Evolutionary conservation across 2,888 invertebrate species (phyloP), one percentile per base, ranked within the genome.

Genomic region (Watsonalla cultraria): DNA sequence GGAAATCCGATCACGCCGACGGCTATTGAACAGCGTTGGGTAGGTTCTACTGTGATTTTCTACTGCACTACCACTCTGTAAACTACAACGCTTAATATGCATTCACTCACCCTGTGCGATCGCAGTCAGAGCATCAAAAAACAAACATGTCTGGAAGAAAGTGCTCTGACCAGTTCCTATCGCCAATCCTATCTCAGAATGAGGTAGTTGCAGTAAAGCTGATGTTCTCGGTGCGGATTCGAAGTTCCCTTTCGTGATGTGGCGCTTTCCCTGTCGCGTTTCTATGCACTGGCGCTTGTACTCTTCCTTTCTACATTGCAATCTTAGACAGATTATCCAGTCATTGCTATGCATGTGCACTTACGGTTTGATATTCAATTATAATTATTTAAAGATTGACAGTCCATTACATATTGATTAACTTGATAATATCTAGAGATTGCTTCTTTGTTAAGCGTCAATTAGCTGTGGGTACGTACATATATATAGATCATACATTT

Each of bases 301-400:
- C 89, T 90, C 86, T 90, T 90, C 89, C 89, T 90, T 90, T 90
- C 89, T 82, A 84, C 76, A 67, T 79, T 77, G 79, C 70, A 70
- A 72, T 74, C 70, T 68, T 69, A 64, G 71, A 70, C 64, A 64
- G 65, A 67, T 64, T 53, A 61, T 58, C 59, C 57, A 58, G 52
- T 57, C 50, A 58, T 59, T 45, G 39, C 58, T 54, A 51, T 55
- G 60, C 54, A 56, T 57, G 45, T 45, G 14, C 6, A 46, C 14
- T n/a, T n/a, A n/a, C n/a, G n/a, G n/a, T n/a, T n/a, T n/a, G n/a
- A n/a, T n/a, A n/a, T n/a, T n/a, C n/a, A n/a, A n/a, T n/a, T n/a
- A n/a, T n/a, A n/a, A n/a, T n/a, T n/a, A n/a, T n/a, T n/a, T n/a
- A n/a, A n/a, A n/a, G n/a, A n/a, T n/a, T n/a, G n/a, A n/a, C n/a